These are phyloP conservation scores for Callospermophilus lateralis DNA, from an alignment of 2,113 vertebrate species.

Conservation along the genomic window DNA sequence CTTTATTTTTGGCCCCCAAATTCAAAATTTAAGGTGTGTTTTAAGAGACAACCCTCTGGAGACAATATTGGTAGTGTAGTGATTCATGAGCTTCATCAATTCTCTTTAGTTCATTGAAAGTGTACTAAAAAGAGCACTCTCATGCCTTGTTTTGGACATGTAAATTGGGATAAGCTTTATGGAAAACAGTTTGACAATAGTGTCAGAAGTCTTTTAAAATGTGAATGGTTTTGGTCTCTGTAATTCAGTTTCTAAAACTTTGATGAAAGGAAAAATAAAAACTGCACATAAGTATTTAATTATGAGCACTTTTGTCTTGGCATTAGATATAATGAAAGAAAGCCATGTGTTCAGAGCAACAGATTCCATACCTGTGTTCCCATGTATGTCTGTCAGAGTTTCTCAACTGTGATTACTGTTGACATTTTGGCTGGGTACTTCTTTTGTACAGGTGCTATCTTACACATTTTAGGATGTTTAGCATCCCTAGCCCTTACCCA, in stretches of 20 bases:
- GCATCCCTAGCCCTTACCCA: not conserved
- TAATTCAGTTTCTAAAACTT: constrained; percentile 37
- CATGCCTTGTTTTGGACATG: not conserved
- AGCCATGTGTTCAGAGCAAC: not conserved
- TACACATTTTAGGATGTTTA: not conserved
- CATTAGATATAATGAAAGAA: not conserved
- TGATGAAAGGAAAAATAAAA: not conserved
- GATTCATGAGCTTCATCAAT: not conserved
- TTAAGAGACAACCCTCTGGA: not conserved
- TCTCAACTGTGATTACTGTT: not conserved
- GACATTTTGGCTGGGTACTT: not conserved
- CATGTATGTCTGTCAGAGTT: not conserved
- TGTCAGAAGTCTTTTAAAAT: constrained; percentile 26
- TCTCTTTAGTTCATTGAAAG: not conserved
- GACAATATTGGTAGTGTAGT: not conserved
- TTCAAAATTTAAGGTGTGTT: not conserved
- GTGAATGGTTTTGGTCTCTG: not conserved
- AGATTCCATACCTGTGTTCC: not conserved
- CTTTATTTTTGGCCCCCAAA: not conserved
- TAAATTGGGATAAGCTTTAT: not conserved
- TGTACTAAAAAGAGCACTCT: not conserved
- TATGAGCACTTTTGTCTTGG: not conserved
- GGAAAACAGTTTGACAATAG: not conserved
- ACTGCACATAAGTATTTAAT: constrained; percentile 2
- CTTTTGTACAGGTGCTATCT: not conserved